Conservation (phyloP, 1,140 invertebrate species). For the Metopolophium dirhodum region DNA sequence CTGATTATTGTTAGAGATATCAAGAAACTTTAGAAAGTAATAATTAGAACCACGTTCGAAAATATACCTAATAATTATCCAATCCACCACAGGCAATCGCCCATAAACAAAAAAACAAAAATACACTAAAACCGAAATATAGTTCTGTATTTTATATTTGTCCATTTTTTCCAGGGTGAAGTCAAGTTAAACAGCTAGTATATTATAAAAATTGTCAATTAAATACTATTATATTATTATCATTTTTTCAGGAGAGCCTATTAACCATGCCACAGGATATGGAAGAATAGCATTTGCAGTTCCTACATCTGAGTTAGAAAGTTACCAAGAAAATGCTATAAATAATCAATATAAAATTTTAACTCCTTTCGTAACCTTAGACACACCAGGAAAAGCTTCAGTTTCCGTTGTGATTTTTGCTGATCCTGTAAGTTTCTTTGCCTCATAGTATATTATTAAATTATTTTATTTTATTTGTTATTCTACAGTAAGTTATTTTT, state of each 20-base stretch:
- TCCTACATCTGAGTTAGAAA: slow-evolving; percentile 76
- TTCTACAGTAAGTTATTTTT: not conserved
- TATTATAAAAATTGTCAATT: not conserved
- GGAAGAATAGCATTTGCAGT: slow-evolving; percentile 94
- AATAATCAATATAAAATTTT: slow-evolving; percentile 78
- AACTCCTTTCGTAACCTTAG: slow-evolving; percentile 85
- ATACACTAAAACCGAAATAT: too few species aligned
- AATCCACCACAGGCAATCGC: too few species aligned
- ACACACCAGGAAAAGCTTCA: slow-evolving; percentile 95
- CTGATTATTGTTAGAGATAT: too few species aligned
- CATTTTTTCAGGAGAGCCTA: slow-evolving; percentile 65
- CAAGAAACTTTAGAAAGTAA: too few species aligned
- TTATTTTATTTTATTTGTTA: not conserved
- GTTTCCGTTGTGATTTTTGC: slow-evolving; percentile 94
- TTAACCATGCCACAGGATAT: slow-evolving; percentile 90
- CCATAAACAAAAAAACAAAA: too few species aligned
- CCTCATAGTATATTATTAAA: not conserved
- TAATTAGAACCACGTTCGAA: too few species aligned
- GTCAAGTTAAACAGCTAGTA: slow-evolving; percentile 9
- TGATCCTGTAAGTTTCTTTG: slow-evolving; percentile 75
- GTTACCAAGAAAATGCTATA: slow-evolving; percentile 78
- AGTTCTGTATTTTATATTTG: too few species aligned
- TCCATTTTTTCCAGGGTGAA: too few species aligned
- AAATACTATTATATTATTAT: too few species aligned
- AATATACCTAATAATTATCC: too few species aligned